These are phyloP conservation scores for Trichechus manatus DNA, from an alignment of 2,113 vertebrate genomes.

Conservation along the genomic window DNA sequence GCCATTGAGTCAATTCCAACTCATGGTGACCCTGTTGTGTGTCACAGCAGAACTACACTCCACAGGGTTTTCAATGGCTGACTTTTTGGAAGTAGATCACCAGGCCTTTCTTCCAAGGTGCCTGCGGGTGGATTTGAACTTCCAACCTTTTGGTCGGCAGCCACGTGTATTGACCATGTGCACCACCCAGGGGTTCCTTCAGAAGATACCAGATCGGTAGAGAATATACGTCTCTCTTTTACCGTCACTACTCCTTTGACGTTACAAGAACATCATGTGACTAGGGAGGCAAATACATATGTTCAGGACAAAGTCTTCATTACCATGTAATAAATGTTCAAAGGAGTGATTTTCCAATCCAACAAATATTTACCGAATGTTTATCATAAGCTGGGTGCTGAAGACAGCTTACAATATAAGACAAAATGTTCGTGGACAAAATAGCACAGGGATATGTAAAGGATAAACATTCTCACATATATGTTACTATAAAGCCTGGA, in stretches of 20 bases:
- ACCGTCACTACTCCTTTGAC: conserved; percentile 9
- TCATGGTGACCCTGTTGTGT: not conserved
- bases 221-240: not conserved
- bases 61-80: not conserved
- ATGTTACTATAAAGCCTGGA: not conserved
- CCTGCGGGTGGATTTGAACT: not conserved
- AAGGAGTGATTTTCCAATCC: conserved; percentile 24
- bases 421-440: not conserved
- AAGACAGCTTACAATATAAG: not conserved
- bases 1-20: not conserved
- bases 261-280: not conserved
- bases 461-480: not conserved
- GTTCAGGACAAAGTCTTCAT: conserved; percentile 39
- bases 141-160: not conserved
- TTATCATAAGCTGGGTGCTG: not conserved
- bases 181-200: not conserved
- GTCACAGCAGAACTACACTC: not conserved
- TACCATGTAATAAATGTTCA: conserved; percentile 11
- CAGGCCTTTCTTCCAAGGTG: not conserved
- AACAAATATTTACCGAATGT: conserved; percentile 16
- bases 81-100: too few species aligned
- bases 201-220: not conserved
- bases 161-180: not conserved
- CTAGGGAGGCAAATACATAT: not conserved
- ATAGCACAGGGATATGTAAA: not conserved